Evolutionary conservation across 2,888 invertebrate species (phyloP).

Genomic region (Pristionchus japonicus): DNA sequence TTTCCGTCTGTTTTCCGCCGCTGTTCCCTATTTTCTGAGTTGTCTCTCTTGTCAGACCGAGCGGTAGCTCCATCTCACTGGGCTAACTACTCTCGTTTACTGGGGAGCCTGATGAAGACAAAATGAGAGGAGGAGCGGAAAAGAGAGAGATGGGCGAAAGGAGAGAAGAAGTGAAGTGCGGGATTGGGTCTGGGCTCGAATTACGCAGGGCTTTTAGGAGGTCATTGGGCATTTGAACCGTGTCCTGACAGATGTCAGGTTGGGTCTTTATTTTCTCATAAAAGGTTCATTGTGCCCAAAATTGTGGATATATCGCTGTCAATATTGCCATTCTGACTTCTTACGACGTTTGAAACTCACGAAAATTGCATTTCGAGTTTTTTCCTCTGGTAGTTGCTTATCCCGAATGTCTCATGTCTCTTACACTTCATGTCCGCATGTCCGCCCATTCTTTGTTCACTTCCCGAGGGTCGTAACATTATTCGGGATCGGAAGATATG

Average conservation of each 20-base stretch:
- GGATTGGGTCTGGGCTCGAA: neutral
- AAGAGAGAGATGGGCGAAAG: neutral
- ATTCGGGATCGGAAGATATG: neutral
- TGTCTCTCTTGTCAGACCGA: neutral
- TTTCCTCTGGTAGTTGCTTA: too few species aligned
- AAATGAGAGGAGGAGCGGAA: neutral
- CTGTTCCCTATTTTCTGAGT: neutral
- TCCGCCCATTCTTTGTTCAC: neutral
- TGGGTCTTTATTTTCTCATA: neutral
- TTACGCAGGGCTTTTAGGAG: slow-evolving; percentile 18
- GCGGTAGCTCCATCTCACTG: neutral
- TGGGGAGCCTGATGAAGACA: neutral
- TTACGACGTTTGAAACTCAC: too few species aligned
- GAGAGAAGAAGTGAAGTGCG: neutral
- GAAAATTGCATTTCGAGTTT: too few species aligned
- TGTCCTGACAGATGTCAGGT: neutral
- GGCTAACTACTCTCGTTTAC: slow-evolving; percentile 27
- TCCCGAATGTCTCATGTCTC: neutral
- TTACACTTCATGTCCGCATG: too few species aligned
- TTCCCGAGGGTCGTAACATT: neutral
- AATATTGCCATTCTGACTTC: too few species aligned
- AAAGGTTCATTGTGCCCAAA: too few species aligned
- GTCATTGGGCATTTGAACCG: neutral
- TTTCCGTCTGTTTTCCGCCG: neutral
- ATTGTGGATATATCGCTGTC: too few species aligned